Conservation (phyloP, 2,888 invertebrate species). For the Druceiella hillmani region DNA sequence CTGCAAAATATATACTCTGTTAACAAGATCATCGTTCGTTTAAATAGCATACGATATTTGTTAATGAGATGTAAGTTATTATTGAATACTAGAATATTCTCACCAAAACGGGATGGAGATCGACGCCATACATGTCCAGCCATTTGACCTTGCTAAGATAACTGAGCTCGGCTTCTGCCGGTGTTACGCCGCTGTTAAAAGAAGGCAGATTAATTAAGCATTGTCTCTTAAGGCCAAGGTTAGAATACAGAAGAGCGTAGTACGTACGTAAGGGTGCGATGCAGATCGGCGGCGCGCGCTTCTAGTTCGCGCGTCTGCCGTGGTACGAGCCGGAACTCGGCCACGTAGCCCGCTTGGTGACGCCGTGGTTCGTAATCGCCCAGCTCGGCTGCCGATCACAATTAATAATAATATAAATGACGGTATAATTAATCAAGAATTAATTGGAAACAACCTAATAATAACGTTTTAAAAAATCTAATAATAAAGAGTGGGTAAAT, state of each 20-base stretch:
- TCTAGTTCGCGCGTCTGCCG: slow-evolving; percentile 92
- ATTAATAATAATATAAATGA: too few relatives aligned
- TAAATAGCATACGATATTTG: too few relatives aligned
- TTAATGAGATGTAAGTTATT: slow-evolving; percentile 16
- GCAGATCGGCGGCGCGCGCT: slow-evolving; percentile 78
- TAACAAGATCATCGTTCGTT: too few relatives aligned
- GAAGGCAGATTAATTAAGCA: slow-evolving; percentile 23
- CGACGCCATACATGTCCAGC: slow-evolving; percentile 98
- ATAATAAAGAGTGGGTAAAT: too few relatives aligned
- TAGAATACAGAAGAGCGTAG: not conserved
- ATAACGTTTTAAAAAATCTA: too few relatives aligned
- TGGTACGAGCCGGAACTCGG: slow-evolving; percentile 88
- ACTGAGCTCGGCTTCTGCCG: slow-evolving; percentile 88
- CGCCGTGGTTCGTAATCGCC: slow-evolving; percentile 90
- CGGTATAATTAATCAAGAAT: too few relatives aligned
- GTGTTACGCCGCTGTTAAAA: slow-evolving; percentile 72
- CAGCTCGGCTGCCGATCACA: slow-evolving; percentile 76
- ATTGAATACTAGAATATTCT: slow-evolving; percentile 32
- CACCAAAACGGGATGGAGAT: slow-evolving; percentile 93
- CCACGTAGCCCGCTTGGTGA: slow-evolving; percentile 86
- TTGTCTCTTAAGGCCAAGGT: not conserved
- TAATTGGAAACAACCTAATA: too few relatives aligned
- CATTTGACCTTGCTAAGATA: slow-evolving; percentile 97
- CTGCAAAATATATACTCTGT: slow-evolving; percentile 46
- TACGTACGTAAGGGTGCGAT: slow-evolving; percentile 80